phyloP scores from a whole-genome alignment of 2,113 vertebrate species.

The Ondatra zibethicus region DNA sequence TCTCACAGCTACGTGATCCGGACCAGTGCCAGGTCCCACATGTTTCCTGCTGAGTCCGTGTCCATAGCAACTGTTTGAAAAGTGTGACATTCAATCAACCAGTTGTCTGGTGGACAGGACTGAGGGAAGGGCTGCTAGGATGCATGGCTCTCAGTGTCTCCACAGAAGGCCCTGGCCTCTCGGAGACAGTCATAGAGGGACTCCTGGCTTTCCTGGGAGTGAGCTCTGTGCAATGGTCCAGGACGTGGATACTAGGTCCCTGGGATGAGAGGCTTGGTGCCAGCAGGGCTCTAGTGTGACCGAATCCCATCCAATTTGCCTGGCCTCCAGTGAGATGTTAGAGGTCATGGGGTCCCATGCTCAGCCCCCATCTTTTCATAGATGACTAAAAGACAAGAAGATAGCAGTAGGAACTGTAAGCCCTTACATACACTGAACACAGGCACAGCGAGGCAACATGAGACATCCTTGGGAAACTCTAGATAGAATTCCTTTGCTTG shows the following conservation, averaged over 20 bases:
- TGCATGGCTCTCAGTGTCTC: background rate
- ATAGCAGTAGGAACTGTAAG: background rate
- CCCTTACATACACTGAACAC: background rate
- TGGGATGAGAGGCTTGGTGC: background rate
- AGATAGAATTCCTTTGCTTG: background rate
- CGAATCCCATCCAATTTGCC: background rate
- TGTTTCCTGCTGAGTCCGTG: slow-evolving; percentile 51
- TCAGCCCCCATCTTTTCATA: background rate
- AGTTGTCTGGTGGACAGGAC: slow-evolving; percentile 47
- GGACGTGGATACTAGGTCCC: background rate
- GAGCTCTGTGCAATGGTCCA: background rate
- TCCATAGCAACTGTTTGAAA: slow-evolving; percentile 74
- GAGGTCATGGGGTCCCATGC: background rate
- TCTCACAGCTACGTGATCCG: background rate
- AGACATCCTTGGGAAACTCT: background rate
- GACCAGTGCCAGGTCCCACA: slow-evolving; percentile 34
- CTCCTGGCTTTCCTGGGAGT: background rate
- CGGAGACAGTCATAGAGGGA: background rate
- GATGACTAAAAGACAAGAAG: background rate
- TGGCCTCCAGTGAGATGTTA: background rate
- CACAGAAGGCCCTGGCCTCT: background rate
- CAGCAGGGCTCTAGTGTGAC: background rate
- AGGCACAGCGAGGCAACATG: background rate
- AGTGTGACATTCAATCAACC: slow-evolving; percentile 63
- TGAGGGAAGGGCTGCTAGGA: background rate